Base-by-base conservation (phyloP, 2,888 invertebrate genomes). In the Thalpophila matura region DNA sequence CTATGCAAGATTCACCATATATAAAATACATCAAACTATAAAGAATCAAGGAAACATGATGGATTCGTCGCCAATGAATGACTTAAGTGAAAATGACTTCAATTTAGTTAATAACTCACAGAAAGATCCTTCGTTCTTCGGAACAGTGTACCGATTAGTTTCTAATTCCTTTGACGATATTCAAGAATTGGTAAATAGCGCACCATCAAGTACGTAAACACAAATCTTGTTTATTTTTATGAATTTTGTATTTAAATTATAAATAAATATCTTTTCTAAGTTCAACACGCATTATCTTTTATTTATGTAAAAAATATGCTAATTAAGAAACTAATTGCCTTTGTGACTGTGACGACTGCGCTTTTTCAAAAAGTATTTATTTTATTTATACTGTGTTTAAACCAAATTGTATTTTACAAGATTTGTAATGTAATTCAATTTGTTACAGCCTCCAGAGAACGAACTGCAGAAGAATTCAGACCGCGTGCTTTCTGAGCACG, bases 401-500 rank as follows among this genome's bases (percentile, higher is more conserved):
- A 56, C 27, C 24, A 55, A 35, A 26, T 9, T 18, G 14, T 35
- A 42, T 24, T 56, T 65, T 46, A 42, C 4, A 33, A 47, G 26
- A 26, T 47, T 50, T 51, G 12, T 74, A 3, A 74, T 45, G 3
- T 27, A 22, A 43, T 71, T 79, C 64, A 55, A 20, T 68, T 93
- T 92, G 88, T 94, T 94, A 1, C 96, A 98, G 98, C 98, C 98
- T 85, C 98, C 98, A 80, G 98, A 99, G 95, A 99, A 99, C 97
- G 98, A 98, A 92, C 96, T 98, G 88, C 98, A 98, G 95, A 98
- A 98, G 95, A 97, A 97, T 89, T 96, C 96, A 77, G 97, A 97
- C 88, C 96, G 98, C 67, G 97, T 97, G 87, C 97, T 98, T 87
- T 99, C 99, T 71, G 99, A 99, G 95, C 98, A 99, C 95, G 99